Conservation (phyloP, 2,113 vertebrate species). For the Nannospalax galili region DNA sequence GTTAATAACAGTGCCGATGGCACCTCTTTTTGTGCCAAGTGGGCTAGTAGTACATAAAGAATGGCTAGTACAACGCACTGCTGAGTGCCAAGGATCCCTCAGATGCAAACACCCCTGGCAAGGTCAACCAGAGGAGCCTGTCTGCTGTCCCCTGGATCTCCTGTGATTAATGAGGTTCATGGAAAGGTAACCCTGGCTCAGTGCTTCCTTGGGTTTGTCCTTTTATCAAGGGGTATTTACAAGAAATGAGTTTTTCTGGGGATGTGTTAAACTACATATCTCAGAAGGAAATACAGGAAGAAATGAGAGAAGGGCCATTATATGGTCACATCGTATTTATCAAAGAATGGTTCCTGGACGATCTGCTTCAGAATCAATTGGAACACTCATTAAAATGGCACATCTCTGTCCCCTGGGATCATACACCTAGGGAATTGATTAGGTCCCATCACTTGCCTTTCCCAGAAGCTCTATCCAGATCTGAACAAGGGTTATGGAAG, state of each 20-base stretch:
- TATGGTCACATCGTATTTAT: background rate
- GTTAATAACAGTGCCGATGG: background rate
- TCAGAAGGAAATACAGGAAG: background rate
- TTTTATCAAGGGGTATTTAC: slow-evolving; percentile 61
- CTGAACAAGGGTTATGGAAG: background rate
- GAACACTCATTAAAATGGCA: background rate
- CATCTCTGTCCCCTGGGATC: background rate
- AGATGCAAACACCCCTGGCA: slow-evolving; percentile 8
- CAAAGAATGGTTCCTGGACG: background rate
- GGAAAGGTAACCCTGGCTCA: slow-evolving; percentile 52
- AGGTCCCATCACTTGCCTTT: background rate
- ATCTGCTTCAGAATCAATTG: background rate
- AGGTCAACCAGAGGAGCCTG: slow-evolving; percentile 29
- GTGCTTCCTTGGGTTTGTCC: slow-evolving; percentile 25
- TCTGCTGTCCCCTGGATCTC: slow-evolving; percentile 1
- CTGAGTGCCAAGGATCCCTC: background rate
- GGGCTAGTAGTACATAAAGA: background rate
- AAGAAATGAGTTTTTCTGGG: slow-evolving; percentile 34
- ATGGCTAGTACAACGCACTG: background rate
- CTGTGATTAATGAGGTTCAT: slow-evolving; percentile 63
- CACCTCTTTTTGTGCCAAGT: background rate
- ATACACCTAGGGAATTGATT: background rate
- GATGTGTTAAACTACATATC: background rate
- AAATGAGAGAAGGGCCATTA: background rate
- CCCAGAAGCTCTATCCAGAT: background rate